Percentiles rank a stretch among this genome's conserved stretches.
These are phyloP conservation scores for Phoeniculus purpureus DNA, from an alignment of 2,797 vertebrate genomes.

Conservation along the genomic window DNA sequence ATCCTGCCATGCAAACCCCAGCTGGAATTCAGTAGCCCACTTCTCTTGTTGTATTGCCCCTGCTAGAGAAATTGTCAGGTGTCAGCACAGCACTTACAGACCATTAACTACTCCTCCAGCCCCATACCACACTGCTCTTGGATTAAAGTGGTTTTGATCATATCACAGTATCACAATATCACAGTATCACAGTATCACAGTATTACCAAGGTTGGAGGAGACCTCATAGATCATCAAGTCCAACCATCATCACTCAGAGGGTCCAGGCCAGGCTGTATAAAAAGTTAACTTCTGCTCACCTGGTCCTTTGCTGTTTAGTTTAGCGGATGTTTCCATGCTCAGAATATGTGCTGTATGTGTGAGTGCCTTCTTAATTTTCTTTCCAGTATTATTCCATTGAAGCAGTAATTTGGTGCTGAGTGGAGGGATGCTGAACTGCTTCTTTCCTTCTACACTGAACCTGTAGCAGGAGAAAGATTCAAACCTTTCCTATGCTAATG, in stretches of 20 bases:
- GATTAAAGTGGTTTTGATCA: neutral
- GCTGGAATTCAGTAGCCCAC: neutral
- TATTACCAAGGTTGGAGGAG: no score
- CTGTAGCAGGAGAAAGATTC: neutral
- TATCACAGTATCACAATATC: no score
- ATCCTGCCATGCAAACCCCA: neutral
- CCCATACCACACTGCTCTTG: fast-evolving
- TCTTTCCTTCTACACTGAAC: neutral
- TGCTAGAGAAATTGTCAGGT: neutral
- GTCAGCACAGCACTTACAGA: neutral
- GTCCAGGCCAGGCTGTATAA: neutral
- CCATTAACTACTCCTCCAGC: neutral
- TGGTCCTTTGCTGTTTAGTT: neutral
- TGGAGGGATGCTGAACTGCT: neutral
- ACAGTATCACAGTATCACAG: no score
- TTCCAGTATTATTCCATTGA: neutral
- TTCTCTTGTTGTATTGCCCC: neutral
- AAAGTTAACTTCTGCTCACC: neutral
- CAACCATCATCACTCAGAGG: neutral
- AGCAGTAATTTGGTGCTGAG: neutral
- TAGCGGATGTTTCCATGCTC: neutral
- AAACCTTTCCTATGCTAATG: neutral
- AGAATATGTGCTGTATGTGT: neutral
- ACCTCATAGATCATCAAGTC: no score
- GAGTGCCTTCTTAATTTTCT: neutral